Percentiles rank a stretch among this genome's conserved stretches.
phyloP scores from a whole-genome alignment of 2,888 invertebrate species.

The Ellobium chinense region DNA sequence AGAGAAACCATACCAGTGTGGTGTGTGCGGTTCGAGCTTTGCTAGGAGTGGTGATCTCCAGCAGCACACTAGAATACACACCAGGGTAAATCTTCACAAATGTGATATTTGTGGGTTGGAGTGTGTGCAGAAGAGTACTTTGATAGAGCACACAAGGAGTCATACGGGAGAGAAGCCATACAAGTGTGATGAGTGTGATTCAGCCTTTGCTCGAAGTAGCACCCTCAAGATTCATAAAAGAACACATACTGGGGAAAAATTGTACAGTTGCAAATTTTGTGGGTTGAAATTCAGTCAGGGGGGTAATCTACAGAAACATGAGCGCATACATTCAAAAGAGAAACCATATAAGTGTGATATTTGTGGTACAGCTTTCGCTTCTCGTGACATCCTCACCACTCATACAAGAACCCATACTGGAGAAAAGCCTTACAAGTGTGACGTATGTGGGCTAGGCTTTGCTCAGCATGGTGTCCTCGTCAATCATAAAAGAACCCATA shows the following conservation, averaged over 20 bases:
- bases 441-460: neutral
- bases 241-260: slow-evolving; percentile 21
- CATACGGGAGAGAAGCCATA: slow-evolving; percentile 25
- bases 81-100: slow-evolving; percentile 19
- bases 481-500: no score
- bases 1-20: slow-evolving; percentile 31
- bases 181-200: slow-evolving; percentile 29
- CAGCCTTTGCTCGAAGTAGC: neutral
- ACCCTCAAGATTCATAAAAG: slow-evolving; percentile 9
- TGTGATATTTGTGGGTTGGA: slow-evolving; percentile 7
- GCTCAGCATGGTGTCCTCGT: no score
- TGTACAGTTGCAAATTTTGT: slow-evolving; percentile 21
- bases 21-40: slow-evolving; percentile 20
- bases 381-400: neutral
- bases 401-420: slow-evolving; percentile 9
- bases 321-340: neutral
- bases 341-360: slow-evolving; percentile 28
- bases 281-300: neutral
- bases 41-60: neutral
- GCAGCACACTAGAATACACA: slow-evolving; percentile 27
- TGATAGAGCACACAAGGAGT: slow-evolving; percentile 14
- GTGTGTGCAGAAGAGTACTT: neutral
- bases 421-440: slow-evolving; percentile 23
- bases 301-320: slow-evolving; percentile 10
- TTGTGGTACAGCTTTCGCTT: slow-evolving; percentile 1